Conservation (phyloP, 2,797 vertebrate species). For the Vipera latastei region DNA sequence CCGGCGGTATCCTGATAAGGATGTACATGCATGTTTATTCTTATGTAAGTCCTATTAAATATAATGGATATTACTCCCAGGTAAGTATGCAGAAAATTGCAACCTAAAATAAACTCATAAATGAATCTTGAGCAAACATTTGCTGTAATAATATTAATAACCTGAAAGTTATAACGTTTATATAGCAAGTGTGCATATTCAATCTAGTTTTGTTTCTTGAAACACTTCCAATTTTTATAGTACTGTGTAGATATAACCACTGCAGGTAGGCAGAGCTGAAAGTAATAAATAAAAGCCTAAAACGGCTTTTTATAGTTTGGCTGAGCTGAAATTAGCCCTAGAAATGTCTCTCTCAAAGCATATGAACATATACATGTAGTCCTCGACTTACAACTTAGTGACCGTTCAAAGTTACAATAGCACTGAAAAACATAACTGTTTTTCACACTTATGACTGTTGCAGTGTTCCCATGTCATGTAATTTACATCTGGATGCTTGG, state of each 20-base stretch:
- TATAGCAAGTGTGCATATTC: background rate
- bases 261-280: background rate
- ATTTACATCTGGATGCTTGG: too few species aligned
- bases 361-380: background rate
- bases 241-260: background rate
- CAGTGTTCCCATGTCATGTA: too few species aligned
- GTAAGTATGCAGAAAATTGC: background rate
- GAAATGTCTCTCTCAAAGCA: background rate
- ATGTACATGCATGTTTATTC: background rate
- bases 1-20: too few species aligned
- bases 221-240: background rate
- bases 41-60: background rate
- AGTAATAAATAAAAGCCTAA: background rate
- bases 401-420: too few species aligned
- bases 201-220: background rate
- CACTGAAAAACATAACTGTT: too few species aligned
- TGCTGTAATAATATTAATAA: background rate
- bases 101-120: background rate
- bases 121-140: background rate
- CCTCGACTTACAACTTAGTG: too few species aligned
- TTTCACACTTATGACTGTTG: too few species aligned
- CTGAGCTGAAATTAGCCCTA: background rate
- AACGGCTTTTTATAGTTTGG: background rate
- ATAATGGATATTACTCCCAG: background rate
- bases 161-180: background rate